Percentiles rank a stretch among this genome's conserved stretches.
These are phyloP conservation scores for Drosophila repletoides DNA, from an alignment of 1,140 invertebrate genomes.

Conservation along the genomic window DNA sequence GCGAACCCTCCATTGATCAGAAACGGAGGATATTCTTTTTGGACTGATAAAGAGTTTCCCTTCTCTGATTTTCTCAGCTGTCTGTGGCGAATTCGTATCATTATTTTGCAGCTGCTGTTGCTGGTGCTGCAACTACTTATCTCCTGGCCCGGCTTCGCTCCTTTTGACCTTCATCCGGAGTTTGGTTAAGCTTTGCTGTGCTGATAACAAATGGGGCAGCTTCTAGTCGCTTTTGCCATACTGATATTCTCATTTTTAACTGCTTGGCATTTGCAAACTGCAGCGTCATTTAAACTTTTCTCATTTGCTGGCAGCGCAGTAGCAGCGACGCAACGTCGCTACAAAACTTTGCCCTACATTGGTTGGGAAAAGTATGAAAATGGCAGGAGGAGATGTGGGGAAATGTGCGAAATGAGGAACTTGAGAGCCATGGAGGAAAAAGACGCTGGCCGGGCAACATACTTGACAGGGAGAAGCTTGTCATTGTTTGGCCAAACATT, in stretches of 20 bases:
- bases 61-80: too few species aligned
- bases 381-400: not conserved
- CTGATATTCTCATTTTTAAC: constrained; percentile 76
- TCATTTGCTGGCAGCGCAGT: constrained; percentile 70
- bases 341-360: constrained; percentile 67
- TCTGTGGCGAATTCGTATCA: not conserved
- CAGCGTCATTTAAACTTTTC: constrained; percentile 80
- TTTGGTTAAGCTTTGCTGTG: constrained; percentile 18
- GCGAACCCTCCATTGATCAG: too few species aligned
- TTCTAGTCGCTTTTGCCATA: constrained; percentile 9
- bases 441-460: constrained; percentile 29
- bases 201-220: constrained; percentile 70
- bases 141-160: not conserved
- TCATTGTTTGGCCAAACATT: constrained; percentile 74
- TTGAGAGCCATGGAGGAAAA: constrained; percentile 16
- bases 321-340: constrained; percentile 28
- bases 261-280: constrained; percentile 79
- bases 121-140: not conserved
- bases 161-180: constrained; percentile 47
- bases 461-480: constrained; percentile 25
- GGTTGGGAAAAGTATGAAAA: not conserved
- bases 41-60: not conserved
- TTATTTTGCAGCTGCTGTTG: not conserved
- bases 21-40: too few species aligned
- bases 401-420: not conserved